These are phyloP conservation scores for Actenoides hombroni DNA, from an alignment of 2,113 vertebrate species.

Conservation along the genomic window DNA sequence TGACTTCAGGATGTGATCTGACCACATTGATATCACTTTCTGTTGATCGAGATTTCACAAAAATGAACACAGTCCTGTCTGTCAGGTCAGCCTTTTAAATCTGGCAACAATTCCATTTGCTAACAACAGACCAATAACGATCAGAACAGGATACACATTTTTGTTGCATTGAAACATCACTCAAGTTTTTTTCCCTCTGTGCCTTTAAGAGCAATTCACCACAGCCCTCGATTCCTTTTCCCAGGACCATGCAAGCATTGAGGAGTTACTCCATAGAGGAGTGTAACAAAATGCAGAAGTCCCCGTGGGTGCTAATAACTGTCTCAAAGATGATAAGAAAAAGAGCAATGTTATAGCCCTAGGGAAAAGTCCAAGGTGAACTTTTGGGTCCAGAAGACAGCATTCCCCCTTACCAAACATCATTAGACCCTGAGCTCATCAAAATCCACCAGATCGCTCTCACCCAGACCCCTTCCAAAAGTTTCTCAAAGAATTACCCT, in stretches of 20 bases:
- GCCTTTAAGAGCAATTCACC: neutral
- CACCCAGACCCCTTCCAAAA: neutral
- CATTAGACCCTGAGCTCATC: neutral
- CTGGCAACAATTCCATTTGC: neutral
- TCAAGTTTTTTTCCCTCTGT: neutral
- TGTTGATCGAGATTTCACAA: neutral
- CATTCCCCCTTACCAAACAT: neutral
- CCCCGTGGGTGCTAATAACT: accelerated
- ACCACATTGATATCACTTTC: neutral
- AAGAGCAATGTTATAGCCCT: neutral
- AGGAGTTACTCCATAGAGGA: neutral
- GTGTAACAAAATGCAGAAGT: neutral
- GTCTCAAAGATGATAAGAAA: neutral
- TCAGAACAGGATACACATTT: neutral
- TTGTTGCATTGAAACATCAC: neutral
- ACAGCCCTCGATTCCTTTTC: neutral
- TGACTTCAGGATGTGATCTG: neutral
- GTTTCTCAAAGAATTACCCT: neutral
- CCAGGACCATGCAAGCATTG: neutral
- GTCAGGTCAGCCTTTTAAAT: neutral
- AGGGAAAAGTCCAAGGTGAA: neutral
- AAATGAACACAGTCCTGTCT: neutral
- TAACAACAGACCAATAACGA: neutral
- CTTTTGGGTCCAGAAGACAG: neutral
- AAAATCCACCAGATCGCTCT: neutral